Evolutionary conservation across 2,888 invertebrate genomes (phyloP), one percentile per base, ranked within the genome.

Genomic region (Cacoxenus indagator): DNA sequence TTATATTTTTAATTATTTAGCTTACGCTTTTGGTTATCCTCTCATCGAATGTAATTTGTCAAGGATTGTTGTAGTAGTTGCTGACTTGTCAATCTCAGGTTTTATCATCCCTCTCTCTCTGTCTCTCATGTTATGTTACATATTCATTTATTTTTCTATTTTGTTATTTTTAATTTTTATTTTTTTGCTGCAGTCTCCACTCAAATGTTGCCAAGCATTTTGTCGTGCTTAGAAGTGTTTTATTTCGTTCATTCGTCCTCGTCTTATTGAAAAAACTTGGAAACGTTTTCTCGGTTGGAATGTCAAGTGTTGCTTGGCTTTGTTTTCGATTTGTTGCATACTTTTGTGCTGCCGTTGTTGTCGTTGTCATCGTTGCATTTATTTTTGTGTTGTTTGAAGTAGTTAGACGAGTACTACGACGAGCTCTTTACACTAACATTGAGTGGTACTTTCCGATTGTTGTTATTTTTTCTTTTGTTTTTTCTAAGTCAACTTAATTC

Each of bases 181-280:
- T 37, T 37, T 37, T 14, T 37, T 37, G 8, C 37, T 37, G 14
- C 14, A 11, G 14, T 37, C 14, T 37, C 37, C 8, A 37, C 37
- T 37, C 37, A 37, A 37, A 37, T 37, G 37, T 37, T 37, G 37
- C 9, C 37, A 37, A 37, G 37, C 37, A 37, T 37, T 37, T 37
- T 37, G 37, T 37, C 37, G 57, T 57, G 17, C 29, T 29, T 57
- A 1, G 29, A 29, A 57, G 57, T 57, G 29, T 57, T 57, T 57
- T 27, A 57, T 57, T 57, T 57, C 17, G 26, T 57, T 57, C 57
- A 57, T 29, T 57, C 57, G 29, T n/a, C 29, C 29, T 26, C n/a
- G n/a, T n/a, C n/a, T n/a, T n/a, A 54, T 29, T 57, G 27, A 37
- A 57, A 27, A 26, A 57, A 57, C 57, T 57, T 26, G 29, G 4